These are phyloP conservation scores for Ophion obscuratus DNA, from an alignment of 2,888 invertebrate genomes.

Conservation along the genomic window DNA sequence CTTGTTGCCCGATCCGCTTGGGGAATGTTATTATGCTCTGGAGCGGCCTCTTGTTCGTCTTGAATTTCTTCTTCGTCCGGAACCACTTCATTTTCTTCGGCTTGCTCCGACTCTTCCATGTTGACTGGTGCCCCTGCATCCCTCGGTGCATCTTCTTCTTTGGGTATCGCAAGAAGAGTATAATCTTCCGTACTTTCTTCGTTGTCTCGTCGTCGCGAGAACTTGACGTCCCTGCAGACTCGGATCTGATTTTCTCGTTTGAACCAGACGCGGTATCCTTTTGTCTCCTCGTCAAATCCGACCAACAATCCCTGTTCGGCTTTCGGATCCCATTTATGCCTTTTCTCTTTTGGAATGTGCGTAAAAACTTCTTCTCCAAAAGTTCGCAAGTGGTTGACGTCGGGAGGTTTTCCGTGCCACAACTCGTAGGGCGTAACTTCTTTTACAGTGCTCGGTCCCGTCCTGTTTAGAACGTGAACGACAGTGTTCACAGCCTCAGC, in stretches of 20 bases:
- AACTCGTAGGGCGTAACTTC: conserved; percentile 45
- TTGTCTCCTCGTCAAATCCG: conserved; percentile 36
- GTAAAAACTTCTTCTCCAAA: conserved; percentile 42
- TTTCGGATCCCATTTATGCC: conserved; percentile 33
- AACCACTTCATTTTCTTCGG: conserved; percentile 2
- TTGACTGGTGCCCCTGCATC: conserved; percentile 3
- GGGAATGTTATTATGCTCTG: neutral
- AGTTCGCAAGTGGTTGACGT: conserved; percentile 17
- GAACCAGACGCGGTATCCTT: conserved; percentile 57
- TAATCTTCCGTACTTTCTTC: conserved; percentile 30
- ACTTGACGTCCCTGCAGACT: conserved; percentile 56
- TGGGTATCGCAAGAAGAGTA: conserved; percentile 31
- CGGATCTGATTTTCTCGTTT: conserved; percentile 13
- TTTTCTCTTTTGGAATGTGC: conserved; percentile 50
- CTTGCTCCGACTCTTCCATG: conserved; percentile 7
- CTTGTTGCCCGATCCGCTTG: conserved; percentile 3
- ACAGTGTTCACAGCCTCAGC: too few species aligned
- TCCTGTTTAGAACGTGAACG: too few species aligned
- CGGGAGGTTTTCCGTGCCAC: conserved; percentile 29
- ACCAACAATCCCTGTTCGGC: neutral
- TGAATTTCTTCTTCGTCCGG: conserved; percentile 17
- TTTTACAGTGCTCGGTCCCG: too few species aligned
- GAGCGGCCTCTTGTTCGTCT: conserved; percentile 12
- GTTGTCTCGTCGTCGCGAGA: conserved; percentile 39
- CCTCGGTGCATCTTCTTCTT: conserved; percentile 4